phyloP scores from a whole-genome alignment of 1,140 invertebrate genomes.

The Bombus polaris region DNA sequence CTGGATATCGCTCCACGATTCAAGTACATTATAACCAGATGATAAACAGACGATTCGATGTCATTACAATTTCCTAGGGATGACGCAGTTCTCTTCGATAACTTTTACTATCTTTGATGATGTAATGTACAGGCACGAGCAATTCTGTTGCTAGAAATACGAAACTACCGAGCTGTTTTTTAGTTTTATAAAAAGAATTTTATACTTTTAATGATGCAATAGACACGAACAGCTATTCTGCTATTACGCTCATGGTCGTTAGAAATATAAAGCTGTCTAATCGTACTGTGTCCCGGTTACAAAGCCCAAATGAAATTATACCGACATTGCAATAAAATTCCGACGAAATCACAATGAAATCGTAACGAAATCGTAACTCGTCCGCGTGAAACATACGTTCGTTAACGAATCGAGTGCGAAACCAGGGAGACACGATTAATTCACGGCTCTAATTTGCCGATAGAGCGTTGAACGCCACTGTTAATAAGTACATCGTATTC shows the following conservation, averaged over 20 bases:
- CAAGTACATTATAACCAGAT: background rate
- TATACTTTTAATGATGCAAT: background rate
- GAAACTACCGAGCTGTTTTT: background rate
- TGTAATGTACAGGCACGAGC: background rate
- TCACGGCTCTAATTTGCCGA: background rate
- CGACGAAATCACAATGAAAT: background rate
- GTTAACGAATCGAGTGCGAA: too few relatives aligned
- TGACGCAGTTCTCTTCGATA: background rate
- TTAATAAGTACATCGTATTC: background rate
- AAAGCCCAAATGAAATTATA: background rate
- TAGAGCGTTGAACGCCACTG: background rate
- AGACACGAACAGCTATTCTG: background rate
- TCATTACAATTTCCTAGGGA: background rate
- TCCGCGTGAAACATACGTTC: too few relatives aligned
- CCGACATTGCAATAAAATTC: background rate
- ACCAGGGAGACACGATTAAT: slow-evolving; percentile 19
- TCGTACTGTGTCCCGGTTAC: background rate
- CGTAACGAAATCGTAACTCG: too few relatives aligned
- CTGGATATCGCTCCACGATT: background rate
- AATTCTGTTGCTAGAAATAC: background rate
- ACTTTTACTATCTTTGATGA: background rate
- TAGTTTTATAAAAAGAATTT: too few relatives aligned
- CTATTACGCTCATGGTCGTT: background rate
- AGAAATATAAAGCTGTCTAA: background rate
- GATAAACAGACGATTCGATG: background rate